Conservation (phyloP, 64 coral and sea anemone genomes). For the Actinia equina region DNA sequence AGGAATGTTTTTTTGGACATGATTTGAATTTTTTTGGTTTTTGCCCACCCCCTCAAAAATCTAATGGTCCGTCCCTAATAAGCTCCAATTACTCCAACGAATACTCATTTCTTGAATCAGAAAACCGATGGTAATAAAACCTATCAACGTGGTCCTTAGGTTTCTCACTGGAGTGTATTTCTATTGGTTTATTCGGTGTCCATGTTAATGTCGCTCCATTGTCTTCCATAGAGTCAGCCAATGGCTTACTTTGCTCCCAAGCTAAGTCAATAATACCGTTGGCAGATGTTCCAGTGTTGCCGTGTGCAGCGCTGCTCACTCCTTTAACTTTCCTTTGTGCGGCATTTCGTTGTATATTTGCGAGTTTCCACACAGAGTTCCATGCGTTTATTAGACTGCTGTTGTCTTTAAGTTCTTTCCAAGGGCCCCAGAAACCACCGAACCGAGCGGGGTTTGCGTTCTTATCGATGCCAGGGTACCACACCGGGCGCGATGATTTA, state of each 20-base stretch:
- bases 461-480: conserved; percentile 53
- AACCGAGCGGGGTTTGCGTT: conserved; percentile 51
- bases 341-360: background rate
- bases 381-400: conserved; percentile 2
- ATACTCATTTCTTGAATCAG: background rate
- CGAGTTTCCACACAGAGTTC: background rate
- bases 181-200: conserved; percentile 2
- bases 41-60: no score
- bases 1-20: no score
- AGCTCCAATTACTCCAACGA: background rate
- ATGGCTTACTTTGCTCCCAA: background rate
- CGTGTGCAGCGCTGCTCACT: background rate
- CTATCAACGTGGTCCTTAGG: background rate
- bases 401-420: conserved; percentile 38
- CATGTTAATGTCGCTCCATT: background rate
- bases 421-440: conserved; percentile 40
- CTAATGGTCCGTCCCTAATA: no score
- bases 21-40: no score
- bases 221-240: background rate
- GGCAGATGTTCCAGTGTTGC: background rate
- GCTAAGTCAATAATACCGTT: conserved; percentile 3
- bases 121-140: background rate
- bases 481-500: conserved; percentile 46
- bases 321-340: background rate
- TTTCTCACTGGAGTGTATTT: background rate